Conservation (phyloP, 2,797 vertebrate species). For the Sylvilagus floridanus region DNA sequence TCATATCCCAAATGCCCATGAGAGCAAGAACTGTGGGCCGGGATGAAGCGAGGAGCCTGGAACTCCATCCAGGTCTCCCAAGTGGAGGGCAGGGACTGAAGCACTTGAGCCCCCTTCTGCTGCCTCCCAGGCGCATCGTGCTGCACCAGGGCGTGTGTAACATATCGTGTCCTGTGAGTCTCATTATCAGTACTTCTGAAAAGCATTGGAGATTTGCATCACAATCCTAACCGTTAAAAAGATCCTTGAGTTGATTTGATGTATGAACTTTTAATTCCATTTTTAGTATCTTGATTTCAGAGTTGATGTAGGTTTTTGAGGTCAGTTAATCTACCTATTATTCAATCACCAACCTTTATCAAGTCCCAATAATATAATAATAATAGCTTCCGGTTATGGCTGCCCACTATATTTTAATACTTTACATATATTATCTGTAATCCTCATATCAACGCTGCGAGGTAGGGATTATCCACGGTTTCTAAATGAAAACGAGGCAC, state of each 20-base stretch:
- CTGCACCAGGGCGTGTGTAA: background rate
- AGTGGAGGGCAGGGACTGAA: no score
- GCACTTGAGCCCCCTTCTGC: no score
- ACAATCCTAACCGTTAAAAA: conserved; percentile 69
- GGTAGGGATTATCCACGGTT: conserved; percentile 71
- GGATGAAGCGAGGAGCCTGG: no score
- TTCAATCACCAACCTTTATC: conserved; percentile 75
- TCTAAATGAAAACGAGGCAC: conserved; percentile 68
- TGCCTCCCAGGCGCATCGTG: background rate
- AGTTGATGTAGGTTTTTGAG: conserved; percentile 71
- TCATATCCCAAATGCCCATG: no score
- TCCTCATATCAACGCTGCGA: conserved; percentile 57
- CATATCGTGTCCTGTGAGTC: background rate
- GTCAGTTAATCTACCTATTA: conserved; percentile 79
- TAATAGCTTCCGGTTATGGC: conserved; percentile 70
- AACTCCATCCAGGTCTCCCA: no score
- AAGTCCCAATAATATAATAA: conserved; percentile 78
- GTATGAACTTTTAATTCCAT: conserved; percentile 80
- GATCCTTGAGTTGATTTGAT: conserved; percentile 74
- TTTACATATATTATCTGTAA: conserved; percentile 79
- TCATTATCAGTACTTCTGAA: background rate
- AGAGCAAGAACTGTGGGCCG: no score
- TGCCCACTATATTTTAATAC: conserved; percentile 71
- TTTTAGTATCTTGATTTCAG: conserved; percentile 75
- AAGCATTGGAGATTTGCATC: conserved; percentile 67